Evolutionary conservation across 2,797 vertebrate genomes (phyloP), one percentile per base, ranked within the genome.

Genomic region (Australoheros facetus): DNA sequence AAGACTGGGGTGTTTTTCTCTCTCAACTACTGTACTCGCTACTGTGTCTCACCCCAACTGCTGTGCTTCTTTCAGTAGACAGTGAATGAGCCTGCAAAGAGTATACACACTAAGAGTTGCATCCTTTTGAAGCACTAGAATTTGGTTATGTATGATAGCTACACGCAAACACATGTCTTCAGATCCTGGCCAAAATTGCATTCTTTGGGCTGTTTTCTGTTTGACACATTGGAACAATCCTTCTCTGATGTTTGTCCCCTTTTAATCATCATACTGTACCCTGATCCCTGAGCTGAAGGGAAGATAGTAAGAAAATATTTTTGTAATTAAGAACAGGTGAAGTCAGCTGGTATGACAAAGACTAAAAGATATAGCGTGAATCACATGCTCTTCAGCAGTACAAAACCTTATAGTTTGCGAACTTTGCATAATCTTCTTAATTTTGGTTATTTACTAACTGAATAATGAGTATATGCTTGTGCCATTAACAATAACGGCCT

Each of bases 1-100:
- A 30, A 64, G 80, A 76, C 82, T 77, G 51, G 14, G 66, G 80
- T 85, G 71, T 58, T 79, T 81, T 78, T 78, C 5, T 42, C 28
- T 34, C 37, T 71, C 12, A 79, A 53, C 66, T 64, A 19, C 53
- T 56, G n/a, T 37, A 73, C 12, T 39, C 30, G 28, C 28, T 30
- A 30, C 28, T 30, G 28, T 53, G 19, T 78, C 66, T 76, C 55
- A 73, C 73, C 77, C 32, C 60, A 78, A 73, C 30, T 48, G 54
- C n/a, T 60, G 60, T 53, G 14, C 39, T 17, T 76, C 48, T 10
- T 79, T 30, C 59, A 69, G 53, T 16, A 26, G 48, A 71, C 13
- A 66, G 56, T 60, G 16, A 39, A 56, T 37, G 11, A 75, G 11
- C 17, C 54, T 58, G 13, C 42, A 75, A 48, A 53, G 37, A 71